phyloP scores from a whole-genome alignment of 2,888 invertebrate species.

The Drosophila robusta region DNA sequence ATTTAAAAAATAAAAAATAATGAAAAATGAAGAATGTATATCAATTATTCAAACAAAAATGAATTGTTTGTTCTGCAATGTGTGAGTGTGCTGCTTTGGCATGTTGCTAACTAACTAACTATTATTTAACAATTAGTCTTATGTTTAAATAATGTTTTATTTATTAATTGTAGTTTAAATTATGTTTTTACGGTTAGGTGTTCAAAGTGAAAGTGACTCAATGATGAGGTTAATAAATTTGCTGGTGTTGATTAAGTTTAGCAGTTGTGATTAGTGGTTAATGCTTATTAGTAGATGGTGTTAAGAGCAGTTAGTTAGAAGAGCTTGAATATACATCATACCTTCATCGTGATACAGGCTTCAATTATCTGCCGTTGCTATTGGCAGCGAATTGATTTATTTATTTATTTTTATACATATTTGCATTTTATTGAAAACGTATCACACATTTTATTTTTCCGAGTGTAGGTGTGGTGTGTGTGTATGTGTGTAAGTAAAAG shows the following conservation, averaged over 20 bases:
- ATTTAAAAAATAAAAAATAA: slow-evolving; percentile 13
- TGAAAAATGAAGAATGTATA: too few relatives aligned
- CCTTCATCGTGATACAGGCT: slow-evolving; percentile 97
- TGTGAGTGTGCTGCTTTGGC: slow-evolving; percentile 51
- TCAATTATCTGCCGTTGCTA: slow-evolving; percentile 94
- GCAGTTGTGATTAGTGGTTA: slow-evolving; percentile 53
- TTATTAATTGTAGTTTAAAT: slow-evolving; percentile 10
- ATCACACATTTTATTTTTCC: slow-evolving; percentile 69
- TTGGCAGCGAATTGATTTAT: slow-evolving; percentile 85
- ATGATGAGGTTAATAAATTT: slow-evolving; percentile 26
- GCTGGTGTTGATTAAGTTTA: slow-evolving; percentile 36
- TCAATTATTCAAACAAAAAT: slow-evolving; percentile 2
- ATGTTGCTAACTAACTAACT: slow-evolving; percentile 37
- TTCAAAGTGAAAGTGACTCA: slow-evolving; percentile 32
- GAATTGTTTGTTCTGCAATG: slow-evolving; percentile 37
- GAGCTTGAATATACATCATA: slow-evolving; percentile 86
- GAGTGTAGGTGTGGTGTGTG: slow-evolving; percentile 50
- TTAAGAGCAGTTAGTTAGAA: slow-evolving; percentile 56
- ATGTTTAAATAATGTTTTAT: slow-evolving; percentile 18
- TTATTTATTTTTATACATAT: slow-evolving; percentile 59
- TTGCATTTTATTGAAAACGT: slow-evolving; percentile 72
- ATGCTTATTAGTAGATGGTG: slow-evolving; percentile 45
- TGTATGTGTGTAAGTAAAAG: slow-evolving; percentile 62
- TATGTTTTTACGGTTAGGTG: slow-evolving; percentile 18
- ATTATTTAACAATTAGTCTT: slow-evolving; percentile 13